Evolutionary conservation across 2,113 vertebrate species (phyloP), one percentile per base, ranked within the genome.

Genomic region (Passer domesticus): DNA sequence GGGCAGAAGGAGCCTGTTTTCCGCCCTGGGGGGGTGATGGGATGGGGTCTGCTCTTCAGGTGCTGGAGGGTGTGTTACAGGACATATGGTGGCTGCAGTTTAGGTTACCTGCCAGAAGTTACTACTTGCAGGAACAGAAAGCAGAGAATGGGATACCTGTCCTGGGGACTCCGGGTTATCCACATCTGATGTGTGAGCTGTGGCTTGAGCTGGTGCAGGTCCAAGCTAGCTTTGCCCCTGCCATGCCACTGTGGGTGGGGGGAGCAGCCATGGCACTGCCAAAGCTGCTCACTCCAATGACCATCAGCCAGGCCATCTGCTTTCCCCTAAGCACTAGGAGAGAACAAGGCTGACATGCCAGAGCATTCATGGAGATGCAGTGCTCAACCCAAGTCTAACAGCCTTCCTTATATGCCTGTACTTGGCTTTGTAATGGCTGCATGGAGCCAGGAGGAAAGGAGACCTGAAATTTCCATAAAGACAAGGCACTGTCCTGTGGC

Each of bases 171-270:
- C 28, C 14, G 16, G 14, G 6, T 77, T 89, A 35, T 55, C n/a
- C n/a, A 17, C n/a, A 47, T 2, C 25, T 74, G 13, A 43, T n/a
- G 17, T 22, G 15, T 15, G 46, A 87, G 24, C 50, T 83, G 59
- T 13, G 6, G 12, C 31, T 74, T 77, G 21, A 87, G 68, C 37
- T 6, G 4, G 31, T 62, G 64, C 13, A 80, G 37, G 9, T 87
- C 49, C 68, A 64, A 60, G 73, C 16, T 11, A 77, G 27, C 50
- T 59, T 84, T 74, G 41, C 4, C n/a, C 63, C 15, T 3, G 2
- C 24, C 2, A 1, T 53, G 37, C 19, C 0, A 1, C 68, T 66
- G 63, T 0, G 0, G 21, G 21, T 52, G 16, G 7, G 18, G 15
- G 91, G 50, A 47, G 15, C 35, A 91, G 46, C 50, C n/a, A 33